Evolutionary conservation across 2,113 vertebrate genomes (phyloP), one percentile per base, ranked within the genome.

Genomic region (Motacilla tschutschensis): DNA sequence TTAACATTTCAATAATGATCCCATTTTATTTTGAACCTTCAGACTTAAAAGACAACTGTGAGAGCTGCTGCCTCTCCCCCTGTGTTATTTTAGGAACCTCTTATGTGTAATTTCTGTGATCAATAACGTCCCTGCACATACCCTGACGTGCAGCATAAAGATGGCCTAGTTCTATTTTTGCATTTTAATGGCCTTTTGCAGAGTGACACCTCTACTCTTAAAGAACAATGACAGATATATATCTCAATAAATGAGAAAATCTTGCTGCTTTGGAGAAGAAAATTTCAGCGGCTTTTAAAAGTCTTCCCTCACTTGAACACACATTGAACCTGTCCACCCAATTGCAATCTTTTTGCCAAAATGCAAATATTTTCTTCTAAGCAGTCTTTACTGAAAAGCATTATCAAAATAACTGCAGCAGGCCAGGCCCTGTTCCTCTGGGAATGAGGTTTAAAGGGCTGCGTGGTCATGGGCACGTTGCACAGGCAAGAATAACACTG

Each of bases 81-180:
- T 12, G 2, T 36, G 57, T 89, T 93, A 91, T 93, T 93, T 95
- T 91, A 87, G 86, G 81, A 89, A 76, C 35, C 40, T 83, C 53
- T 83, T 83, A 54, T 22, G 59, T 77, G 65, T 72, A 83, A 63
- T 89, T 91, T 88, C 76, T 87, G 77, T 79, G 88, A 91, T 94
- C 94, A 84, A 48, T 89, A 93, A 81, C 1, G 0, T 67, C 86
- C 66, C 18, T 78, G 64, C 74, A 72, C 80, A 44, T 28, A 78
- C 47, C 53, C 67, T 80, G 84, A 87, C 0, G 17, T 79, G 89
- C 79, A 82, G 73, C 22, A 58, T 19, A 75, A 75, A 66, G 82
- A 36, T 93, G 94, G 89, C 90, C 94, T 65, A 90, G 63, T 92
- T 95, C 84, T 94, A 87, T 87, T 93, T 91, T 65, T 87, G 87